Evolutionary conservation across 2,797 vertebrate species (phyloP).

Genomic region (Anguilla obscura): DNA sequence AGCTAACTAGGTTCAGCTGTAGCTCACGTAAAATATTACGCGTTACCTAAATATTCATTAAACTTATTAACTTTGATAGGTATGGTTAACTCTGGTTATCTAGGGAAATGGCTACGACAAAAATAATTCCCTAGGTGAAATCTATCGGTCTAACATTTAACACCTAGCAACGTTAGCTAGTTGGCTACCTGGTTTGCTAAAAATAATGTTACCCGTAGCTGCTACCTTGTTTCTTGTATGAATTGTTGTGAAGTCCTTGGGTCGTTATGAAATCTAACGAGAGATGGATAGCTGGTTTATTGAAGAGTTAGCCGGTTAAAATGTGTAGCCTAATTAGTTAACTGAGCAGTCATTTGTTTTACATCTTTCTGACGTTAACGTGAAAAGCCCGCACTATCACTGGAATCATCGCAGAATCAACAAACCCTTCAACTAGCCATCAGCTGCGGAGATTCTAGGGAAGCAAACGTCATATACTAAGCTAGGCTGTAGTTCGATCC

Average conservation of each 20-base stretch:
- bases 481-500: not conserved
- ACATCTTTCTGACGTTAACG: not conserved
- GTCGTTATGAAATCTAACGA: not conserved
- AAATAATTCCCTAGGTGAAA: not conserved
- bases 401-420: not conserved
- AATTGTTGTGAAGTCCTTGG: not conserved
- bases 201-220: not conserved
- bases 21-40: not conserved
- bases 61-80: not conserved
- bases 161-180: slow-evolving; percentile 6
- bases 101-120: not conserved
- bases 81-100: not conserved
- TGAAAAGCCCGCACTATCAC: not conserved
- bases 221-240: not conserved
- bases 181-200: not conserved
- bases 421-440: not conserved
- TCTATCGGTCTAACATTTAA: not conserved
- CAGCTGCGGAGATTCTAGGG: not conserved
- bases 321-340: not conserved
- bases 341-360: not conserved
- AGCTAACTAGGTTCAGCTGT: not conserved
- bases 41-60: not conserved
- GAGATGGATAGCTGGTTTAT: not conserved
- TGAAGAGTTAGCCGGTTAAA: not conserved
- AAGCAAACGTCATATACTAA: not conserved